Base-by-base conservation (phyloP, 1,140 invertebrate genomes). In the Microplitis demolitor region DNA sequence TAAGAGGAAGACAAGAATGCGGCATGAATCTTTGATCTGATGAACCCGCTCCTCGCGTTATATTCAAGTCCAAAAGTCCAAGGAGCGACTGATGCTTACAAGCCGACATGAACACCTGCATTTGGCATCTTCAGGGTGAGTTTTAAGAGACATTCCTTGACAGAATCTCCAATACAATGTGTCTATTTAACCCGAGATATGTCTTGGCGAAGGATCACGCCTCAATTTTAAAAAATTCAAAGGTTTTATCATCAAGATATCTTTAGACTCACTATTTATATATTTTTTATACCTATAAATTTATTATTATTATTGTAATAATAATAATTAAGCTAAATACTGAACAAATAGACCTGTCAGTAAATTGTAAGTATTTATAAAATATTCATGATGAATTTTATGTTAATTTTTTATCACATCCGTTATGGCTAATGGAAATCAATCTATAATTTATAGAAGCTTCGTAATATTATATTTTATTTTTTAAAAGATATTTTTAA, bases 81-180 rank as follows among this genome's bases (percentile, higher is more conserved):
- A 54, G 5, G 53, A 14, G 13, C 13, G 53, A 54, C 16, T 6
- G 31, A 63, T 8, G 6, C 61, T 35, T 31, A 67, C 39, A 24
- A 34, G 50, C 31, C 45, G 16, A 67, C 24, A 13, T 54, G 51
- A 67, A 54, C 66, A 67, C 66, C 66, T 67, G 66, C 66, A 67
- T 67, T 67, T 24, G 2, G 51, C 50, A 13, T 67, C 33, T 34
- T 67, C 63, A 66, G 63, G 37, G 63, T 50, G 11, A 39, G n/a
- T 66, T 45, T 45, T 45, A 45, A 45, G 39, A 31, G 37, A 66
- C 45, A 45, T 66, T 39, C 50, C 63, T 66, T 66, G 63, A 66
- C 63, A 66, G 63, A 66, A 50, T 66, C n/a, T 31, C 35, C n/a
- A 45, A 66, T 66, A n/a, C 16, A 66, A 51, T 24, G 63, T 66